phyloP scores from a whole-genome alignment of 2,797 vertebrate genomes.

The Dallia pectoralis region DNA sequence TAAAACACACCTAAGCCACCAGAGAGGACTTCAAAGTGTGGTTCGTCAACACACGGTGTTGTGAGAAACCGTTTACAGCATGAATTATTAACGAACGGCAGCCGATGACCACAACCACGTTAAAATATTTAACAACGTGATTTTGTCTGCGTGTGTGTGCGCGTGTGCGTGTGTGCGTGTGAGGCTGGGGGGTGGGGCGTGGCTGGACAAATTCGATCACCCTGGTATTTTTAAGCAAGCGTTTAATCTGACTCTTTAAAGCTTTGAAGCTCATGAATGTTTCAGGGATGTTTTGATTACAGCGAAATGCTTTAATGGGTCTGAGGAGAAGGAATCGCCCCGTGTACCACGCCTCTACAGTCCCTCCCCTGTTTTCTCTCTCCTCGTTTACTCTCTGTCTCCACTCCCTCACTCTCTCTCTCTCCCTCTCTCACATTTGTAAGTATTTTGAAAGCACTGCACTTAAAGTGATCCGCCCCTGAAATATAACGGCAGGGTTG shows the following conservation, averaged over 20 bases:
- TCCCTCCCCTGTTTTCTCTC: neutral
- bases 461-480: neutral
- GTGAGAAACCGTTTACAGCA: neutral
- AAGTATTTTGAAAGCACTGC: neutral
- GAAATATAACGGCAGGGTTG: neutral
- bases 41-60: neutral
- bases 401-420: neutral
- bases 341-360: neutral
- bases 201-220: too few relatives aligned
- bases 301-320: conserved; percentile 10
- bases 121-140: conserved; percentile 7
- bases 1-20: conserved; percentile 10
- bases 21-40: neutral
- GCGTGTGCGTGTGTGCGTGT: neutral
- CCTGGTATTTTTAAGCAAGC: neutral
- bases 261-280: conserved; percentile 18
- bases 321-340: conserved; percentile 6
- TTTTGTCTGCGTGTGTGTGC: neutral
- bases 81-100: conserved; percentile 6
- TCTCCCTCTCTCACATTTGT: neutral
- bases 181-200: neutral
- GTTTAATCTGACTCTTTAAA: neutral
- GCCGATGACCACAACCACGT: neutral
- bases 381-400: neutral
- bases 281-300: conserved; percentile 17